These are phyloP conservation scores for Pungitius pungitius DNA, from an alignment of 2,113 vertebrate genomes.

Conservation along the genomic window DNA sequence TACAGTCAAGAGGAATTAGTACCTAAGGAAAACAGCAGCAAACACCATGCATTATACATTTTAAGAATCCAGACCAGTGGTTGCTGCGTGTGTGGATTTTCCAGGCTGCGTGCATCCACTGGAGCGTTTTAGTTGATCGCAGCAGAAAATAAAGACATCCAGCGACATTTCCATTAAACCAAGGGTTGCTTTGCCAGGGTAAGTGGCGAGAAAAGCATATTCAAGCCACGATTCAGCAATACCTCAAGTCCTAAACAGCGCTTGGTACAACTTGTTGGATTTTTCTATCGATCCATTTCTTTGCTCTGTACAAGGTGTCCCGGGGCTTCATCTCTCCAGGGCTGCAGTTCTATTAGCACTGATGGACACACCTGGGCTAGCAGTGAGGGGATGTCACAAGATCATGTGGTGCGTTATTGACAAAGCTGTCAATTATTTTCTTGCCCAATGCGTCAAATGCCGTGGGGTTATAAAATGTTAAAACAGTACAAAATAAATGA, in stretches of 20 bases:
- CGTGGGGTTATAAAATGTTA: not conserved
- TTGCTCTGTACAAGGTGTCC: not conserved
- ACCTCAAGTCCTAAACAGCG: not conserved
- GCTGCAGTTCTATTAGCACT: too few relatives aligned
- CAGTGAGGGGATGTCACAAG: too few relatives aligned
- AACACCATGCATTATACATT: not conserved
- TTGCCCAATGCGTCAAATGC: not conserved
- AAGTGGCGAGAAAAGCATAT: too few relatives aligned
- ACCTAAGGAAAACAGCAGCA: not conserved
- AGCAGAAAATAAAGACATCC: not conserved
- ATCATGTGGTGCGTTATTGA: too few relatives aligned
- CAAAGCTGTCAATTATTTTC: not conserved
- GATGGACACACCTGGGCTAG: too few relatives aligned
- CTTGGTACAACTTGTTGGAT: not conserved
- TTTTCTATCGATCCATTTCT: not conserved
- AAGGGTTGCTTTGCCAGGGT: not conserved
- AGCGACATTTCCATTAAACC: not conserved
- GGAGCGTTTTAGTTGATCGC: not conserved
- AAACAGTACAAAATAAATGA: not conserved
- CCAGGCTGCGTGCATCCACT: not conserved
- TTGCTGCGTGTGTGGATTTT: not conserved
- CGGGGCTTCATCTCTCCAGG: not conserved
- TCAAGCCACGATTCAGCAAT: not conserved
- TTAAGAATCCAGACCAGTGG: not conserved
- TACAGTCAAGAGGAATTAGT: not conserved